A percentile compares a stretch with the other conserved stretches of the same genome.
Conservation (phyloP, 2,888 invertebrate species). For the Gymnoscelis rufifasciata region DNA sequence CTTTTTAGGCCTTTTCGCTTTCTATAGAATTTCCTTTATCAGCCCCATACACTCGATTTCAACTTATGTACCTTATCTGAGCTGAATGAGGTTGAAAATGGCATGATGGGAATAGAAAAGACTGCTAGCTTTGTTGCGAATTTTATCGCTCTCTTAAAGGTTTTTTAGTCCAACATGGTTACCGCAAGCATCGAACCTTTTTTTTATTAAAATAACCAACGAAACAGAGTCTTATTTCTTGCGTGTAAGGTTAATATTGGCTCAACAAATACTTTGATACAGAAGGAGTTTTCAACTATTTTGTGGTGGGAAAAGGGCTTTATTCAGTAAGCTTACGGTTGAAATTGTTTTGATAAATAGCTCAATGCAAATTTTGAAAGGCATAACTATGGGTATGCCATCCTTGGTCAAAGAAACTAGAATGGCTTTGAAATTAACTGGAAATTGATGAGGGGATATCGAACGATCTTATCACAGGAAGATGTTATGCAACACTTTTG, state of each 20-base stretch:
- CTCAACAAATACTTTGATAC: background rate
- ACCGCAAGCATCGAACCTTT: constrained; percentile 16
- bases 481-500: background rate
- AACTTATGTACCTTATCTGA: constrained; percentile 27
- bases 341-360: background rate
- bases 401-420: constrained; percentile 42
- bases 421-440: constrained; percentile 39
- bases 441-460: constrained; percentile 22
- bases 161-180: constrained; percentile 45
- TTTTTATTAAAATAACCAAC: background rate
- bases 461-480: constrained; percentile 12
- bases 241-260: background rate
- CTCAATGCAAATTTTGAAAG: constrained; percentile 20
- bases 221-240: constrained; percentile 20
- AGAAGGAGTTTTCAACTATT: background rate
- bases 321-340: background rate
- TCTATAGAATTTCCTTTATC: constrained; percentile 49
- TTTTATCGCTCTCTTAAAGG: constrained; percentile 56
- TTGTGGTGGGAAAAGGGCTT: background rate
- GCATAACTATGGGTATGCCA: constrained; percentile 42
- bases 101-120: constrained; percentile 32
- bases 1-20: constrained; percentile 48
- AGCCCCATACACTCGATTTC: constrained; percentile 35
- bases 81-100: constrained; percentile 38
- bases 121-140: constrained; percentile 51